Evolutionary conservation across 2,888 invertebrate genomes (phyloP).

Genomic region (Sarcophaga variegata): DNA sequence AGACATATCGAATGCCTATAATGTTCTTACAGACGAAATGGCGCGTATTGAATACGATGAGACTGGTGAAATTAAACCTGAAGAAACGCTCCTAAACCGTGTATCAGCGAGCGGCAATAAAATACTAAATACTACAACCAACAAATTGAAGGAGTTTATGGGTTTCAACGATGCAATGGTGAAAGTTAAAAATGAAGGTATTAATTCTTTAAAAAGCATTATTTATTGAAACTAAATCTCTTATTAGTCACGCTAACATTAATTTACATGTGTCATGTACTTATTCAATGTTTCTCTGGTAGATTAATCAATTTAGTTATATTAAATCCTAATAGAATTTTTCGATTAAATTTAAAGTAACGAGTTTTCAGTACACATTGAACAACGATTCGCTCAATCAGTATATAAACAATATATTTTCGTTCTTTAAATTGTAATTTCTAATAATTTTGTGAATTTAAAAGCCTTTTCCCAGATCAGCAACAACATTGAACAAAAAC

Average conservation of each 20-base stretch:
- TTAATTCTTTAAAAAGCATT: not conserved
- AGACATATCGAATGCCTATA: slow-evolving; percentile 99
- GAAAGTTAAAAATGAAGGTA: slow-evolving; percentile 70
- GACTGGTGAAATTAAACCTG: slow-evolving; percentile 74
- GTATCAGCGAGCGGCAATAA: slow-evolving; percentile 56
- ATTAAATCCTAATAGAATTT: too few relatives aligned
- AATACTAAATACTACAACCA: slow-evolving; percentile 42
- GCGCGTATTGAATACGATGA: slow-evolving; percentile 86
- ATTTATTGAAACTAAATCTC: too few relatives aligned
- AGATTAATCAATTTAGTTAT: too few relatives aligned
- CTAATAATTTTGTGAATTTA: slow-evolving; percentile 1
- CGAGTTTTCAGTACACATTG: too few relatives aligned
- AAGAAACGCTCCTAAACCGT: slow-evolving; percentile 74
- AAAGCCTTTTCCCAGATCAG: slow-evolving; percentile 73
- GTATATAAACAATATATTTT: too few relatives aligned
- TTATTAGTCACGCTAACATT: too few relatives aligned
- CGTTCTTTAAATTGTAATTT: not conserved
- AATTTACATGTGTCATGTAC: too few relatives aligned
- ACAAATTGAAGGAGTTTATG: slow-evolving; percentile 38
- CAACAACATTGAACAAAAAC: slow-evolving; percentile 71
- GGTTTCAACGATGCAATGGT: slow-evolving; percentile 26
- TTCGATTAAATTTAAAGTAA: too few relatives aligned
- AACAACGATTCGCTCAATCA: too few relatives aligned
- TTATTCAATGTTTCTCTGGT: too few relatives aligned
- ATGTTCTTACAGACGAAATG: slow-evolving; percentile 91